Percentiles rank a stretch among this genome's conserved stretches.
Evolutionary conservation across 2,797 vertebrate species (phyloP).

Genomic region (Manis crassicaudata): DNA sequence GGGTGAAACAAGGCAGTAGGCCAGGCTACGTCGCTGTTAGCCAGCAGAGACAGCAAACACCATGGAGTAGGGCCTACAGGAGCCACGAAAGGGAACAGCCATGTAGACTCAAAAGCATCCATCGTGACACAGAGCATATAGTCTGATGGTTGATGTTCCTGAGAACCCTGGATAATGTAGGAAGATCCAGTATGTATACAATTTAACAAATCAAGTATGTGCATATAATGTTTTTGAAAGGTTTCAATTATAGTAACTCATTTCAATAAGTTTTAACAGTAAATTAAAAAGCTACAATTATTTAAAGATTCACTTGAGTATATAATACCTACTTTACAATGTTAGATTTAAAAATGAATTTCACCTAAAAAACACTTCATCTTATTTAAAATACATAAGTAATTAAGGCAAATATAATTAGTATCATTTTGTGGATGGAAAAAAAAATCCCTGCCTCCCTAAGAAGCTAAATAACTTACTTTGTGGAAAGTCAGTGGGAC

Average conservation of each 20-base stretch:
- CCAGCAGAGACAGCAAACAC: background rate
- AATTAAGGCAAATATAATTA: background rate
- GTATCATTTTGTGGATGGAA: background rate
- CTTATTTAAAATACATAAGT: background rate
- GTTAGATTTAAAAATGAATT: background rate
- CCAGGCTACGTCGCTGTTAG: too few relatives aligned
- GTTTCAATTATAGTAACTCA: background rate
- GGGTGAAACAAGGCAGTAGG: background rate
- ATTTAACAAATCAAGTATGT: background rate
- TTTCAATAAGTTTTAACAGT: background rate
- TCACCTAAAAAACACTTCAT: background rate
- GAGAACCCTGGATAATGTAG: background rate
- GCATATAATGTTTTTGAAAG: background rate
- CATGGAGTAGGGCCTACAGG: background rate
- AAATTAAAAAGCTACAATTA: background rate
- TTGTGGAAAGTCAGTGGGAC: background rate
- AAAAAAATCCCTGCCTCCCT: rapidly evolving
- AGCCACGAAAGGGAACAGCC: too few relatives aligned
- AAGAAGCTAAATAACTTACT: background rate
- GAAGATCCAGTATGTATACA: background rate
- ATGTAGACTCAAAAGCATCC: rapidly evolving
- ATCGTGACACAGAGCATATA: rapidly evolving
- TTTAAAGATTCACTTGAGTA: background rate
- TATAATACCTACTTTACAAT: background rate
- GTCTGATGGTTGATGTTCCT: too few relatives aligned